A percentile compares a stretch with the other conserved stretches of the same genome.
phyloP scores from a whole-genome alignment of 1,140 invertebrate species.

The Caenorhabditis tropicalis region DNA sequence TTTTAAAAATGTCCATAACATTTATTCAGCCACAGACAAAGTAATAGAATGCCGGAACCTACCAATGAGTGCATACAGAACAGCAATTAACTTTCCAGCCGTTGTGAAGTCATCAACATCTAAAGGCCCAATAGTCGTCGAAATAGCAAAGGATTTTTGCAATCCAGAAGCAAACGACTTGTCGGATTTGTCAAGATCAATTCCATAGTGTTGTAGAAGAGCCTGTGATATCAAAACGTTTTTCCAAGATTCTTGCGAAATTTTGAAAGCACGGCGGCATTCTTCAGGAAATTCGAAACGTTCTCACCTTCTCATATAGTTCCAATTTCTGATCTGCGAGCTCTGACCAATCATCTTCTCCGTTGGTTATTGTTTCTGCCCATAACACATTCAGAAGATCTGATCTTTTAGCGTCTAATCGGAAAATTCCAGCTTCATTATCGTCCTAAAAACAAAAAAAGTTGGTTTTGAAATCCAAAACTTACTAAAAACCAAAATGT shows the following conservation, averaged over 20 bases:
- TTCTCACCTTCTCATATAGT: slow-evolving; percentile 48
- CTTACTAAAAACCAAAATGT: no score
- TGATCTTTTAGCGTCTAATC: slow-evolving; percentile 45
- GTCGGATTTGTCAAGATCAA: slow-evolving; percentile 6
- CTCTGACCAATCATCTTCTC: slow-evolving; percentile 55
- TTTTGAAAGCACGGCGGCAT: no score
- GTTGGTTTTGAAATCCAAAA: no score
- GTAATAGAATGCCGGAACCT: not conserved
- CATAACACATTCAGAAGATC: slow-evolving; percentile 56
- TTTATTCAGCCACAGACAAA: no score
- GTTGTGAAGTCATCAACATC: slow-evolving; percentile 49
- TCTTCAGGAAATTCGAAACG: no score
- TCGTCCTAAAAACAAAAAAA: not conserved
- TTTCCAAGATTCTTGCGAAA: no score
- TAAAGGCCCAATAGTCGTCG: slow-evolving; percentile 50
- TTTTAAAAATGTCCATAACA: no score
- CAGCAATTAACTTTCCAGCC: slow-evolving; percentile 41
- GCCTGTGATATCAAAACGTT: no score
- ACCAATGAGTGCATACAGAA: slow-evolving; percentile 49
- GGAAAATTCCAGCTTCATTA: slow-evolving; percentile 28
- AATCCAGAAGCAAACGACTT: slow-evolving; percentile 24
- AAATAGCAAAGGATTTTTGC: slow-evolving; percentile 40
- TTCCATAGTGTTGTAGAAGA: slow-evolving; percentile 19
- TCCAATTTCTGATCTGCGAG: slow-evolving; percentile 57
- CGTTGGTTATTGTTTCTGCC: slow-evolving; percentile 55